Evolutionary conservation across 2,797 vertebrate genomes (phyloP).

Genomic region (Hipposideros larvatus): DNA sequence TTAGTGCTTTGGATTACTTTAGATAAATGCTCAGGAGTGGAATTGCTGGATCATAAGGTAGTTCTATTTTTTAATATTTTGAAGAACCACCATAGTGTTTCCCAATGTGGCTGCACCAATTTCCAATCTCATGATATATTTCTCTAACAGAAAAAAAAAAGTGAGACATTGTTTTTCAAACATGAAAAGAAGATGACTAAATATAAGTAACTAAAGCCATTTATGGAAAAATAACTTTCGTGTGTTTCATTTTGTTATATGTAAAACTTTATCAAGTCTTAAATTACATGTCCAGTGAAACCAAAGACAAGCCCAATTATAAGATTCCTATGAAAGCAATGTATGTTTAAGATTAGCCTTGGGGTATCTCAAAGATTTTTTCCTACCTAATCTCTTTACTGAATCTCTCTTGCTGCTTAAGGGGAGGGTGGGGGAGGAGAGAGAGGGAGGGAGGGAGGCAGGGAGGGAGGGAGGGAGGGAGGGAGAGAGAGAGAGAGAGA

Average conservation of each 20-base stretch:
- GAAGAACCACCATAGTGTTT: too few relatives aligned
- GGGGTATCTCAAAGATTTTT: background rate
- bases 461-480: too few relatives aligned
- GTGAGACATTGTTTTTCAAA: background rate
- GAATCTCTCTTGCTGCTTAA: background rate
- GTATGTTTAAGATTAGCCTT: background rate
- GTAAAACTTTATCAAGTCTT: background rate
- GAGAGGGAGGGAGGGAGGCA: background rate
- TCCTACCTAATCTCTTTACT: background rate
- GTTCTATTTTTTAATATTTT: too few relatives aligned
- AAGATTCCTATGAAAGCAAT: background rate
- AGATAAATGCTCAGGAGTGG: too few relatives aligned
- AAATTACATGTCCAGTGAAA: background rate
- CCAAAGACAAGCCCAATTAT: background rate
- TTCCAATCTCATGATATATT: background rate
- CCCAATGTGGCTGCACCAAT: too few relatives aligned
- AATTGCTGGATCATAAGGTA: too few relatives aligned
- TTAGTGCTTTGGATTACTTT: too few relatives aligned
- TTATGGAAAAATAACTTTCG: background rate
- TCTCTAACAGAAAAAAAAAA: background rate
- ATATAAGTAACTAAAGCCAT: background rate
- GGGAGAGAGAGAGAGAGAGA: too few relatives aligned
- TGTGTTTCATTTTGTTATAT: constrained; percentile 12
- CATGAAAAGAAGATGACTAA: background rate
- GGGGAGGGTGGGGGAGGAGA: accelerated